Percentiles rank a stretch among this genome's conserved stretches.
These are phyloP conservation scores for Lates calcarifer DNA, from an alignment of 2,113 vertebrate genomes.

Conservation along the genomic window DNA sequence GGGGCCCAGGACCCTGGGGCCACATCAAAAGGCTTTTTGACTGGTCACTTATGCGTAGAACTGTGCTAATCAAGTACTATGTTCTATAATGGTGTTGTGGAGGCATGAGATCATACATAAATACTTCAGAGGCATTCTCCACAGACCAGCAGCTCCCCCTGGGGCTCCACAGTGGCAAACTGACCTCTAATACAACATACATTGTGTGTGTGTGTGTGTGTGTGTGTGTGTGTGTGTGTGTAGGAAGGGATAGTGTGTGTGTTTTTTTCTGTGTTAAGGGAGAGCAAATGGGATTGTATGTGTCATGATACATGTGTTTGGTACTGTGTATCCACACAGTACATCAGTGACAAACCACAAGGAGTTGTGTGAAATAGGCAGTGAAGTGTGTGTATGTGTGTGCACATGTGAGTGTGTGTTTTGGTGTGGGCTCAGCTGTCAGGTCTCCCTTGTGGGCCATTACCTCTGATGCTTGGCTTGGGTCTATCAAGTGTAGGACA, in stretches of 20 bases:
- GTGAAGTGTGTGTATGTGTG: background rate
- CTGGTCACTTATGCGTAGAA: conserved; percentile 64
- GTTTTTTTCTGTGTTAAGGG: conserved; percentile 10
- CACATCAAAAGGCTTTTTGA: conserved; percentile 58
- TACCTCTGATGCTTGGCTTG: conserved; percentile 66
- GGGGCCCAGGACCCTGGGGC: conserved; percentile 36
- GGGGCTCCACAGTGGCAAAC: conserved; percentile 32
- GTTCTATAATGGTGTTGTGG: background rate
- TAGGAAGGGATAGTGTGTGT: background rate
- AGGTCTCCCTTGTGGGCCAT: conserved; percentile 69
- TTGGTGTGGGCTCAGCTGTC: conserved; percentile 64
- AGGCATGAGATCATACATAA: background rate
- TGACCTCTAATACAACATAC: conserved; percentile 40
- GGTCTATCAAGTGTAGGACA: conserved; percentile 69
- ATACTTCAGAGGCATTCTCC: conserved; percentile 29
- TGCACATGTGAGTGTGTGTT: conserved; percentile 1
- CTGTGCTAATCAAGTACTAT: conserved; percentile 49
- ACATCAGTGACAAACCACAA: conserved; percentile 41
- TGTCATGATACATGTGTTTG: conserved; percentile 29
- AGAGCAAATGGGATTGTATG: background rate
- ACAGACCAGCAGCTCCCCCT: conserved; percentile 47
- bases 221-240: background rate
- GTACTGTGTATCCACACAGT: conserved; percentile 8
- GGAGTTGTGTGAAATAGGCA: conserved; percentile 6
- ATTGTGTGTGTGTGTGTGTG: background rate